Percentiles rank a stretch among this genome's conserved stretches.
Evolutionary conservation across 2,888 invertebrate species (phyloP).

Genomic region (Callyntrura guangdongensis): DNA sequence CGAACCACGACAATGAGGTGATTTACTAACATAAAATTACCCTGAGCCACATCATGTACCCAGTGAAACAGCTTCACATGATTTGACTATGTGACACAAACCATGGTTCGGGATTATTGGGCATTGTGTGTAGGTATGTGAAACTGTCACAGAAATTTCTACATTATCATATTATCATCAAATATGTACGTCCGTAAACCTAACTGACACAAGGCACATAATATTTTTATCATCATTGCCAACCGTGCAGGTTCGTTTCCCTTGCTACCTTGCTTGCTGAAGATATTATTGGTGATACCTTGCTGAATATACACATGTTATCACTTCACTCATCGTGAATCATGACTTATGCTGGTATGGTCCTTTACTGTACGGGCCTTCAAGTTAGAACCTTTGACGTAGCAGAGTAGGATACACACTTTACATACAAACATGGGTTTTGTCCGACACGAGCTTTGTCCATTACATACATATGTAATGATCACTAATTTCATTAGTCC

Average conservation of each 20-base stretch:
- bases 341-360: too few species aligned
- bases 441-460: too few species aligned
- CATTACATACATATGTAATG: too few species aligned
- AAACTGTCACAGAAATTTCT: slow-evolving; percentile 3
- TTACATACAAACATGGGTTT: too few species aligned
- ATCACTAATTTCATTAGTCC: too few species aligned
- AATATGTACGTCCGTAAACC: background rate
- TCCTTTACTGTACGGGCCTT: too few species aligned
- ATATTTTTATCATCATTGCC: background rate
- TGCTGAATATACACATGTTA: background rate
- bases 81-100: background rate
- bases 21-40: slow-evolving; percentile 16
- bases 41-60: background rate
- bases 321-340: background rate
- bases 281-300: background rate
- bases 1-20: slow-evolving; percentile 33
- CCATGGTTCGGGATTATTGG: background rate
- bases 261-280: background rate
- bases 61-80: background rate
- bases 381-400: too few species aligned
- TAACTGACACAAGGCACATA: background rate
- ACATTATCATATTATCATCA: slow-evolving; percentile 9
- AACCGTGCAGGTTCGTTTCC: background rate
- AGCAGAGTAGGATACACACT: too few species aligned
- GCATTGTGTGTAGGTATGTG: background rate